A percentile compares a stretch with the other conserved stretches of the same genome.
Evolutionary conservation across 2,113 vertebrate genomes (phyloP).

Genomic region (Heloderma charlesbogerti): DNA sequence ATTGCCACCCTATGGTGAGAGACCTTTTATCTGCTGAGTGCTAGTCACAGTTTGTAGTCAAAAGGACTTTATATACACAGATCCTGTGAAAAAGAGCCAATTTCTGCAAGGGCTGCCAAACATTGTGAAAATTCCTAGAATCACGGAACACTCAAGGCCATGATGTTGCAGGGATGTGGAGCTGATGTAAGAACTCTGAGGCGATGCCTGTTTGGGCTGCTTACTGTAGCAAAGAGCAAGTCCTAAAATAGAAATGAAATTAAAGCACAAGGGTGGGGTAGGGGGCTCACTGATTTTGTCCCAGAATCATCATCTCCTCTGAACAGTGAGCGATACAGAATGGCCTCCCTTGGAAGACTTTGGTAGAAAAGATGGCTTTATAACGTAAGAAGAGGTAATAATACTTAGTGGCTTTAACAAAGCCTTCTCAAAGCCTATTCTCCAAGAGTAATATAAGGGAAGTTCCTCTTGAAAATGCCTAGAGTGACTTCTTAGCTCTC

Average conservation of each 20-base stretch:
- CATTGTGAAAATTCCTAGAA: conserved; percentile 4
- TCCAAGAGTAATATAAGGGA: conserved; percentile 28
- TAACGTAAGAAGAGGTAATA: conserved; percentile 4
- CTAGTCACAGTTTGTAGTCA: neutral
- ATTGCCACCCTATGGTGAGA: too few species aligned
- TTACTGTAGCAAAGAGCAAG: neutral
- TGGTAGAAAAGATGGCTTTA: conserved; percentile 22
- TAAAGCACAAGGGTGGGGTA: neutral
- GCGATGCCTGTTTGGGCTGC: neutral
- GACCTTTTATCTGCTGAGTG: neutral
- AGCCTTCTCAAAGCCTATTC: neutral
- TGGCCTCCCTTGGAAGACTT: neutral
- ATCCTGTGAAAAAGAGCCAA: neutral
- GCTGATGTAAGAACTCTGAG: neutral
- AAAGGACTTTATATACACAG: neutral
- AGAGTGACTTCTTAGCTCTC: conserved; percentile 12
- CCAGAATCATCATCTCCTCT: neutral
- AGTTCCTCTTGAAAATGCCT: conserved; percentile 25
- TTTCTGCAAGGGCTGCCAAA: neutral
- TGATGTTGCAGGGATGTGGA: neutral
- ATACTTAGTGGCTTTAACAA: conserved; percentile 6
- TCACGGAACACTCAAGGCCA: neutral
- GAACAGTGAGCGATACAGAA: neutral
- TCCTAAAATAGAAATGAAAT: conserved; percentile 14
- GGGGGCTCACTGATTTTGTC: neutral